Evolutionary conservation across 2,888 invertebrate species (phyloP), one percentile per base, ranked within the genome.

Genomic region (Miltochrista miniata): DNA sequence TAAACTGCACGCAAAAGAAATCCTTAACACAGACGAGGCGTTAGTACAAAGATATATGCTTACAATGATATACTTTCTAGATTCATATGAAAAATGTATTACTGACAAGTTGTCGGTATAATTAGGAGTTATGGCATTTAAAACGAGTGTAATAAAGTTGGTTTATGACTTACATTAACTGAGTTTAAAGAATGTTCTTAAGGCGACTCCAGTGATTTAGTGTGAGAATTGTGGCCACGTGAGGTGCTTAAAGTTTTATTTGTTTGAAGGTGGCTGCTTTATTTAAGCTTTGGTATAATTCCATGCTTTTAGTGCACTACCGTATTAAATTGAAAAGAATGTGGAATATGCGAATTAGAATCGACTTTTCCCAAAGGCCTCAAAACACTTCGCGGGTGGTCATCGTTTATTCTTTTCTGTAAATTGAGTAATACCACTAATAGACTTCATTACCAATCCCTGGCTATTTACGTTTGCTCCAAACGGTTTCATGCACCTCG

Each of bases 1-100:
- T 81, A 74, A 81, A 83, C 58, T 74, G 79, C 76, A 62, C 42
- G 41, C 59, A 59, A 71, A 72, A 76, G 5, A 73, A 70, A 59
- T 42, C 29, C 48, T 52, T 44, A 34, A 24, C 18, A 24, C 18
- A 24, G 5, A 24, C 2, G 18, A 24, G 5, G 5, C 18, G 18
- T 2, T 24, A 24, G 18, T 24, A 50, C 11, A 37, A 36, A 54
- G 41, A 31, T 42, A 31, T 64, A 48, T 56, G 48, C 45, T 55
- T 46, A 40, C 59, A 64, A 65, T 61, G 53, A 65, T 61, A 60
- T 57, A 70, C 61, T 59, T 62, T 62, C 45, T 56, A 44, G 49
- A 54, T 54, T 59, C 50, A 56, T 54, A 59, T 48, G 51, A 50
- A 37, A 50, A 37, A 13, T 40, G 39, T 39, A 40, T 56, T 56